Evolutionary conservation across 2,888 invertebrate genomes (phyloP), one percentile per base, ranked within the genome.

Genomic region (Brachylomia viminalis): DNA sequence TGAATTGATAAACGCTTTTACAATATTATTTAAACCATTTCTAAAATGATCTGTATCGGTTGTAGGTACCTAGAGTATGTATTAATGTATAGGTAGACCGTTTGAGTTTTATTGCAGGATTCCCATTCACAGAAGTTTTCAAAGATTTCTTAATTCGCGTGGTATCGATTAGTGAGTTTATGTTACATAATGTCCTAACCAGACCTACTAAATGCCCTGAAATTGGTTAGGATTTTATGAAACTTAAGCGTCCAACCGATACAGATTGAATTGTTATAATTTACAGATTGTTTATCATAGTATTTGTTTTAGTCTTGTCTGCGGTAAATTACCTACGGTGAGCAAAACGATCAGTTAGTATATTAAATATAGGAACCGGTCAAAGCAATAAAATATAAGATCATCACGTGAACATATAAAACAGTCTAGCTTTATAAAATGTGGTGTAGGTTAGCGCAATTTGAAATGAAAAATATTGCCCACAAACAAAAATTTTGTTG

Each of bases 331-430:
- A 23, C 45, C 49, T 45, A 79, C 23, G 10, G 17, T 79, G 79
- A 79, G 79, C 79, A 61, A 79, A 77, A 75, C 5, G 0, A 59
- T 58, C 42, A 38, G 20, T 49, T 47, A 52, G 49, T 52, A 23
- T 45, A 54, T 47, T 70, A 61, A 54, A 61, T 33, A 61, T 77
- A 79, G 77, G 77, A 77, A 77, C 77, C 20, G 15, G 38, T 47
- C 33, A 71, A 77, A 79, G 7, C 45, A 27, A 61, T 52, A n/a
- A 11, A 54, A 20, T 23, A n/a, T 27, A 67, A 42, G 20, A 66
- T 42, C 2, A 75, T 47, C 27, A 30, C 38, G 27, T 38, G 5
- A 65, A 65, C 20, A 52, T 33, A 27, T 33, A 3, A 33, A 38
- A 56, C 15, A 58, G 47, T 56, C 5, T 38, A 49, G 20, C 2